phyloP scores from a whole-genome alignment of 2,888 invertebrate species.

The Andrena camellia region DNA sequence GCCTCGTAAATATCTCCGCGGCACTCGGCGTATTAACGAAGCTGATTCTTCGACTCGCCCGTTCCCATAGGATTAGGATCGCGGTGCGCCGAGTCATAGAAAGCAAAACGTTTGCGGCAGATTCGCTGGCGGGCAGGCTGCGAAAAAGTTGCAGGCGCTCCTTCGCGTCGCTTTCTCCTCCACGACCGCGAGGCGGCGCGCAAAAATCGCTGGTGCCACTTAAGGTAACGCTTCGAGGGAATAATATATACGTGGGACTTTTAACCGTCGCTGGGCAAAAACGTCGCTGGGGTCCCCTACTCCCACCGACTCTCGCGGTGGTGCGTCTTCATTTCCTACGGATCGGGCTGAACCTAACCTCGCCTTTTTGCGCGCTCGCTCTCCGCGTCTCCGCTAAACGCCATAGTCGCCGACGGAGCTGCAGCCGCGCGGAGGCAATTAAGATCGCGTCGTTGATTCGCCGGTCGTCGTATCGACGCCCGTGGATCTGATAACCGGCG shows the following conservation, averaged over 20 bases:
- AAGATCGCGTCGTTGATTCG: conserved; percentile 35
- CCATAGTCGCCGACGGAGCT: no score
- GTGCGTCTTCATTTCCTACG: conserved; percentile 36
- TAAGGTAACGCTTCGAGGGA: conserved; percentile 24
- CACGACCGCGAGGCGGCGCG: conserved; percentile 21
- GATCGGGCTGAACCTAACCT: neutral
- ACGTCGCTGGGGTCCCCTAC: neutral
- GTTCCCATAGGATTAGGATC: conserved; percentile 28
- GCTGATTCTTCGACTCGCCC: neutral
- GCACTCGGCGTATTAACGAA: conserved; percentile 21
- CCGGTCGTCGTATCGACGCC: neutral
- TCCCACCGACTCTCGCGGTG: neutral
- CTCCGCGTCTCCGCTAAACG: neutral
- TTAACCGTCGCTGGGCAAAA: conserved; percentile 22
- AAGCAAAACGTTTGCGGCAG: conserved; percentile 27
- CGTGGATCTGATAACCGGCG: neutral
- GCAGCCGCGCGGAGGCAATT: conserved; percentile 20
- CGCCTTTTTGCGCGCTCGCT: neutral
- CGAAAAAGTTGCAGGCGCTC: conserved; percentile 48
- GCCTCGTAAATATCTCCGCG: conserved; percentile 29
- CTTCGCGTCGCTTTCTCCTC: conserved; percentile 59
- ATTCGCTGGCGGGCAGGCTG: conserved; percentile 6
- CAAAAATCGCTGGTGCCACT: conserved; percentile 44
- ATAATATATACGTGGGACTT: conserved; percentile 43
- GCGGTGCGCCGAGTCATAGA: conserved; percentile 9